phyloP scores from a whole-genome alignment of 2,113 vertebrate genomes.

The Cryptoleucopteryx plumbea region DNA sequence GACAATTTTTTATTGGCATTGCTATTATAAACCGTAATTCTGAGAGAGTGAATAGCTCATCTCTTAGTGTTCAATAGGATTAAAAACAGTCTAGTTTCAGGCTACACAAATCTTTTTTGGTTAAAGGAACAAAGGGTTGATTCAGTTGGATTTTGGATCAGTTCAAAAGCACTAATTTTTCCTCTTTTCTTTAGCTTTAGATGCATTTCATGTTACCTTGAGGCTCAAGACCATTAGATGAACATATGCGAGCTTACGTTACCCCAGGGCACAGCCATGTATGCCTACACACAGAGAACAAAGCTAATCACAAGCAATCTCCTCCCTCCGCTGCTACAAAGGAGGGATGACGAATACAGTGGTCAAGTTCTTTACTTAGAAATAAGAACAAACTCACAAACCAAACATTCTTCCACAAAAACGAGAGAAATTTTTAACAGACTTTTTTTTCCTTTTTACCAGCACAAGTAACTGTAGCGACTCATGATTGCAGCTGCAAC shows the following conservation, averaged over 20 bases:
- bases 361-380: neutral
- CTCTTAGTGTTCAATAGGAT: neutral
- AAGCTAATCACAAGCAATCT: neutral
- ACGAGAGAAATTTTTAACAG: neutral
- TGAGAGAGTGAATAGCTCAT: neutral
- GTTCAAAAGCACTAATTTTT: neutral
- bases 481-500: accelerated
- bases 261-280: neutral
- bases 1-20: neutral
- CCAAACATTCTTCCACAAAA: neutral
- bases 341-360: neutral
- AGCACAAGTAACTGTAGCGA: neutral
- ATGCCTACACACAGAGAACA: accelerated
- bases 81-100: neutral
- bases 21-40: neutral
- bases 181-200: neutral
- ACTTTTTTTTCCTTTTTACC: neutral
- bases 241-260: neutral
- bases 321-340: neutral
- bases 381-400: neutral
- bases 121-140: neutral
- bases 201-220: neutral
- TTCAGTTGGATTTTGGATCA: neutral
- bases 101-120: neutral
- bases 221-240: neutral